Base-by-base conservation (phyloP, 2,888 invertebrate genomes). In the Plemyria rubiginata region DNA sequence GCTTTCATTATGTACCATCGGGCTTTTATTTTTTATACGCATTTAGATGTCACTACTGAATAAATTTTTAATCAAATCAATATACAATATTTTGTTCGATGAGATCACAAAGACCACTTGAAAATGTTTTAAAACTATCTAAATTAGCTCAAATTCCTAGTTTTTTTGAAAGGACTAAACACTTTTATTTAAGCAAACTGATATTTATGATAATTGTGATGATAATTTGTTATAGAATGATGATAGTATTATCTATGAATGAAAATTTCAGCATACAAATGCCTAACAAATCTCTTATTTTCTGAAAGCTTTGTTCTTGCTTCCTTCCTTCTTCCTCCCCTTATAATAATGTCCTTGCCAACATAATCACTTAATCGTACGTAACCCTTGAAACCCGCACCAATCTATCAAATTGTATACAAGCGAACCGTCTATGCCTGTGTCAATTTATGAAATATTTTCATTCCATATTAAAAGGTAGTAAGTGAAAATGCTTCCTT, bases 351-450 rank as follows among this genome's bases (percentile, higher is more conserved):
- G 36, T 43, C 43, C 43, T 43, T 15, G 13, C 43, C 45, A 9
- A 45, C 45, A 16, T 45, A 45, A 45, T 45, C 45, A 45, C 45
- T 45, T 45, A 45, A 16, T 45, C 2, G 16, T 16, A 11, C 16
- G 16, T 45, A 45, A 9, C 45, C 45, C 16, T 45, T 45, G 16
- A 16, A 16, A 48, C 48, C 28, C 13, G 15, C 9, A 36, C 9
- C 32, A 50, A 67, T 67, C 62, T 53, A 60, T 60, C 62, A 66
- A 51, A 51, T 59, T 68, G 60, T 60, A 61, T 60, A 62, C 54
- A 22, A 56, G 46, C 46, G 54, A 57, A 32, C 41, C 49, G 54
- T 59, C 54, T 56, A 52, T 61, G 48, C 16, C 56, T 54, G 52
- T 65, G 58, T 57, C 59, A 66, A 41, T 54, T 52, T 59, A 59